A percentile compares a stretch with the other conserved stretches of the same genome.
These are phyloP conservation scores for Mohoua ochrocephala DNA, from an alignment of 2,113 vertebrate species.

Conservation along the genomic window DNA sequence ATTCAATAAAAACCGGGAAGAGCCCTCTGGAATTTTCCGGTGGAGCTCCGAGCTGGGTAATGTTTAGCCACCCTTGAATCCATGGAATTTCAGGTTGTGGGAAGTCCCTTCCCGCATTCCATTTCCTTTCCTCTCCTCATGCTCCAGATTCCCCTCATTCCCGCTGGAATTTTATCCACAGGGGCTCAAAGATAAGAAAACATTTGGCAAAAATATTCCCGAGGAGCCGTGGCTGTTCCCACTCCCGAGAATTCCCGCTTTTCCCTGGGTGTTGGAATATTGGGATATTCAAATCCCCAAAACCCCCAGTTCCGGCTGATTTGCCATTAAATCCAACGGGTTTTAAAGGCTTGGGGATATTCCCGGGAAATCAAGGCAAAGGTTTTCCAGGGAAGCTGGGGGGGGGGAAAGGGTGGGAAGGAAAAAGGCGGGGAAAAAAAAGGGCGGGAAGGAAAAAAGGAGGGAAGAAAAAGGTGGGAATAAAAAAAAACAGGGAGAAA, in stretches of 20 bases:
- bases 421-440: too few species aligned
- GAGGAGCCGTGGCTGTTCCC: rapidly evolving
- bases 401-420: too few species aligned
- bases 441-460: background rate
- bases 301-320: background rate
- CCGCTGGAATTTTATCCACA: background rate
- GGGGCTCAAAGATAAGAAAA: background rate
- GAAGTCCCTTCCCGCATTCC: background rate
- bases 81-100: background rate
- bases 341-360: background rate
- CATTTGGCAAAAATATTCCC: background rate
- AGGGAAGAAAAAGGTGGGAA: too few species aligned
- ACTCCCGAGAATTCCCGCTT: background rate
- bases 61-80: background rate
- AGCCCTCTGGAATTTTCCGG: background rate
- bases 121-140: background rate
- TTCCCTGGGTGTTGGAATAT: rapidly evolving
- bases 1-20: background rate
- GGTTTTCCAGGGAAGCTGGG: background rate
- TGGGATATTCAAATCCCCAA: background rate
- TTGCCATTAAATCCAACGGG: background rate
- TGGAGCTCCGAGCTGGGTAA: rapidly evolving
- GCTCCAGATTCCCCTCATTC: background rate
- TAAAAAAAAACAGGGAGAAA: too few species aligned
- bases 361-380: background rate